phyloP scores from a whole-genome alignment of 2,797 vertebrate species.

The Columba guinea region DNA sequence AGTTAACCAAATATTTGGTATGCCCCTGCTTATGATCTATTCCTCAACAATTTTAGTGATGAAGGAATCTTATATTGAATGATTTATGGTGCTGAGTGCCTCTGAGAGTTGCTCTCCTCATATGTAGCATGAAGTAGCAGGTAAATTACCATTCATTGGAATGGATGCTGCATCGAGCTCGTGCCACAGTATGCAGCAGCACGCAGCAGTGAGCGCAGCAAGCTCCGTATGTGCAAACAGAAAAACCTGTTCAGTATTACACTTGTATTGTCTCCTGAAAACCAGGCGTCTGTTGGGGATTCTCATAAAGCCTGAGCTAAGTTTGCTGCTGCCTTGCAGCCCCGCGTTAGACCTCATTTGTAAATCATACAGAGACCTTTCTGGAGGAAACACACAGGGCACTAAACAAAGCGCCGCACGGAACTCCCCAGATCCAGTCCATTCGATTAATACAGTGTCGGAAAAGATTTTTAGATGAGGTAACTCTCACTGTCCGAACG shows the following conservation, averaged over 20 bases:
- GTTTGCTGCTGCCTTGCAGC: slow-evolving; percentile 4
- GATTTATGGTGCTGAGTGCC: background rate
- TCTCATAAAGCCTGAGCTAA: slow-evolving; percentile 35
- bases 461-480: background rate
- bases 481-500: background rate
- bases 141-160: slow-evolving; percentile 47
- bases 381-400: background rate
- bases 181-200: slow-evolving; percentile 9
- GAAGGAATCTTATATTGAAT: background rate
- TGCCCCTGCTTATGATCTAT: background rate
- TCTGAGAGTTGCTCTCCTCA: background rate
- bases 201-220: slow-evolving; percentile 27
- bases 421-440: background rate
- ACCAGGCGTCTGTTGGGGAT: slow-evolving; percentile 9
- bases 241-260: slow-evolving; percentile 48
- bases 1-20: background rate
- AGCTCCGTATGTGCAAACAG: slow-evolving; percentile 33
- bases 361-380: background rate
- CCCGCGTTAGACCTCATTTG: background rate
- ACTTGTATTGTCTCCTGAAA: slow-evolving; percentile 42
- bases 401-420: background rate
- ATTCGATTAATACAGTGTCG: background rate
- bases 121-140: background rate
- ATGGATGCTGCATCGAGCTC: slow-evolving; percentile 13
- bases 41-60: background rate